Evolutionary conservation across 2,888 invertebrate genomes (phyloP).

Genomic region (Macrosoma leucophasiata): DNA sequence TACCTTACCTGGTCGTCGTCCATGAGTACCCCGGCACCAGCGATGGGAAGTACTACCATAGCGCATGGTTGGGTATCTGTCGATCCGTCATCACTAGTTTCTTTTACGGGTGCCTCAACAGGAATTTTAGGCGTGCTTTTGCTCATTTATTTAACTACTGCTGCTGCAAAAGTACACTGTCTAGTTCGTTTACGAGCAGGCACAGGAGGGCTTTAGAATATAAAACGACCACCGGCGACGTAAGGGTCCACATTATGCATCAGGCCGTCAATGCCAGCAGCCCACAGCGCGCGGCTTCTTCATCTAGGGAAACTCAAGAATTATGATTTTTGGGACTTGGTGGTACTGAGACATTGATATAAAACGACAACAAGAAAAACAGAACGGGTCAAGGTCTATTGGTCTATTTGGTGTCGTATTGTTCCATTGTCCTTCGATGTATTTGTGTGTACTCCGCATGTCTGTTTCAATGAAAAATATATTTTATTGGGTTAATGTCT

Average conservation of each 20-base stretch:
- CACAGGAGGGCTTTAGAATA: conserved; percentile 59
- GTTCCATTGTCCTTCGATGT: too few species aligned
- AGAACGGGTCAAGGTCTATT: too few species aligned
- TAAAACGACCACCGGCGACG: conserved; percentile 71
- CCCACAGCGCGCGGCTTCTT: conserved; percentile 56
- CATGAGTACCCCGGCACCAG: conserved; percentile 63
- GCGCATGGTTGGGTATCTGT: conserved; percentile 81
- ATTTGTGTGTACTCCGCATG: too few species aligned
- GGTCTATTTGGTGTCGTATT: too few species aligned
- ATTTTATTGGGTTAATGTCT: too few species aligned
- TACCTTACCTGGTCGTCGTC: conserved; percentile 79
- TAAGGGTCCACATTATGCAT: conserved; percentile 84
- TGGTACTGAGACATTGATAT: too few species aligned
- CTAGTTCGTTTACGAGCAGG: conserved; percentile 79
- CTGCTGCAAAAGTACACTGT: conserved; percentile 81
- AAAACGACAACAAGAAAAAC: too few species aligned
- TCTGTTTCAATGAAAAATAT: too few species aligned
- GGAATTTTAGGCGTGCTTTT: conserved; percentile 82
- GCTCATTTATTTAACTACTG: conserved; percentile 85
- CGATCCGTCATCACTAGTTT: conserved; percentile 82
- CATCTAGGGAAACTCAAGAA: conserved; percentile 33
- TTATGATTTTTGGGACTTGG: conserved; percentile 3
- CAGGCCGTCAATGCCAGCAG: conserved; percentile 33
- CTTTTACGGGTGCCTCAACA: conserved; percentile 77
- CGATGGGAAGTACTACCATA: conserved; percentile 77